These are phyloP conservation scores for Labeo catla DNA, from an alignment of 2,113 vertebrate genomes.

Conservation along the genomic window DNA sequence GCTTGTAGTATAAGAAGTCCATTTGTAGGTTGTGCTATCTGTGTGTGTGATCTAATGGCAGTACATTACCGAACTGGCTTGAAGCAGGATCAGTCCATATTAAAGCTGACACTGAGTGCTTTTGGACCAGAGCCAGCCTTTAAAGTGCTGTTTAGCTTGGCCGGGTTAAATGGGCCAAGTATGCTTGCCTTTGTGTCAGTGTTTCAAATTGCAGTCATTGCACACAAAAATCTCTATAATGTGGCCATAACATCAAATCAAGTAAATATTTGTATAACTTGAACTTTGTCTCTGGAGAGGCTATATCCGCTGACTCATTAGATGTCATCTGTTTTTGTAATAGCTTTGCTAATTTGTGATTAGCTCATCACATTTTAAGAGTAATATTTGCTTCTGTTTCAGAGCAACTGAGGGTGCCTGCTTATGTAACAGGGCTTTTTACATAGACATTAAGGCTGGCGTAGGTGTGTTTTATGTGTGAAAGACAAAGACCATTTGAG, in stretches of 20 bases:
- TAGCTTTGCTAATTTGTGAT: constrained; percentile 11
- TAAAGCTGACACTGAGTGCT: constrained; percentile 32
- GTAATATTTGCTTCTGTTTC: constrained; percentile 26
- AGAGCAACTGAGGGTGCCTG: not conserved
- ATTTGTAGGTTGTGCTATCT: not conserved
- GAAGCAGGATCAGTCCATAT: constrained; percentile 6
- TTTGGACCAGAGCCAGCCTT: constrained; percentile 46
- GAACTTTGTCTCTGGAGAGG: not conserved
- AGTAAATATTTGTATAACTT: not conserved
- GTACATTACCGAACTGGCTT: constrained; percentile 21
- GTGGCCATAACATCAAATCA: constrained; percentile 6
- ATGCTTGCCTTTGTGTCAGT: not conserved
- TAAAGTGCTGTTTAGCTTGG: constrained; percentile 47
- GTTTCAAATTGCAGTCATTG: constrained; percentile 17
- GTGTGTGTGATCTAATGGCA: constrained; percentile 12
- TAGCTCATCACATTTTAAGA: not conserved
- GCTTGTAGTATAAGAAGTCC: not conserved
- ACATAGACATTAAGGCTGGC: constrained; percentile 17
- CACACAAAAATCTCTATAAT: not conserved
- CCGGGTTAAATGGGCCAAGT: constrained; percentile 27
- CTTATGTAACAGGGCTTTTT: constrained; percentile 7
- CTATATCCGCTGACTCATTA: not conserved
- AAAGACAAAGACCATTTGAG: not conserved
- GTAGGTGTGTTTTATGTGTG: constrained; percentile 12
- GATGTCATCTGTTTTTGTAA: not conserved